Evolutionary conservation across 2,888 invertebrate genomes (phyloP).

Genomic region (Chouioia cunea): DNA sequence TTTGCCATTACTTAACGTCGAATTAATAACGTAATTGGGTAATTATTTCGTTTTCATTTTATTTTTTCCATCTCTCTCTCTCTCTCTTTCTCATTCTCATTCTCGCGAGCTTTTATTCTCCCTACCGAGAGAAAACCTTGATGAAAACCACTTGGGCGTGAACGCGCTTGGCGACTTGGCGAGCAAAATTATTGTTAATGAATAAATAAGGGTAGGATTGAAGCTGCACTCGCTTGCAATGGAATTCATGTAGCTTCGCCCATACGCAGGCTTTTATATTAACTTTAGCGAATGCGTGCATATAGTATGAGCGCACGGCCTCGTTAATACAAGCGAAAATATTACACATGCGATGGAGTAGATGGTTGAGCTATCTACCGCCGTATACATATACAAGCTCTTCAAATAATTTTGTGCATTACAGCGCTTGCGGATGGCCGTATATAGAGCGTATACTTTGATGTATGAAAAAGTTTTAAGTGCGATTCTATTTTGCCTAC

Average conservation of each 20-base stretch:
- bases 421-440: too few relatives aligned
- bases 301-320: not conserved
- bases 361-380: too few relatives aligned
- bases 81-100: not conserved
- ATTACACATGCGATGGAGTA: not conserved
- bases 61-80: not conserved
- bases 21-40: slow-evolving; percentile 48
- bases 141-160: slow-evolving; percentile 28
- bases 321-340: slow-evolving; percentile 31
- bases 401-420: too few relatives aligned
- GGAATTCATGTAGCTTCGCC: not conserved
- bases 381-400: too few relatives aligned
- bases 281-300: slow-evolving; percentile 25
- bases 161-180: not conserved
- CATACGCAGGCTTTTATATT: slow-evolving; percentile 24
- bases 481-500: too few relatives aligned
- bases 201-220: slow-evolving; percentile 42
- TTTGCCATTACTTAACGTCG: slow-evolving; percentile 48
- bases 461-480: too few relatives aligned
- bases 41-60: slow-evolving; percentile 35
- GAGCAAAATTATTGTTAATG: slow-evolving; percentile 43
- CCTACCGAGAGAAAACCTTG: not conserved
- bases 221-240: not conserved
- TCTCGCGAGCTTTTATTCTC: not conserved
- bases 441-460: too few relatives aligned